phyloP scores from a whole-genome alignment of 1,140 invertebrate species.

The Asbolus verrucosus region DNA sequence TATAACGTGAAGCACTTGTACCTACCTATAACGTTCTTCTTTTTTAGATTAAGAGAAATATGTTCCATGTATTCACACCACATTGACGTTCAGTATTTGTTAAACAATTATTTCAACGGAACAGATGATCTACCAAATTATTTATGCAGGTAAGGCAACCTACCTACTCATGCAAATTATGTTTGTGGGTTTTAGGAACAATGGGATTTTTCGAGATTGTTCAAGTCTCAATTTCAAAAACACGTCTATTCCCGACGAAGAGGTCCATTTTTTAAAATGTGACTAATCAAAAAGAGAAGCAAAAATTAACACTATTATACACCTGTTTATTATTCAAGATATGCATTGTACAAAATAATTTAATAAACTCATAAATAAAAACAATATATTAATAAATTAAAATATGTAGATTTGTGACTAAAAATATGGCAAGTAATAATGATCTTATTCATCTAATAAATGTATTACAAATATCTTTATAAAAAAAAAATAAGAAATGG shows the following conservation, averaged over 20 bases:
- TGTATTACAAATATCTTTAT: constrained; percentile 9
- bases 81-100: constrained; percentile 47
- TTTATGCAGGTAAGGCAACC: constrained; percentile 52
- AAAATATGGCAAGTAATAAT: constrained; percentile 42
- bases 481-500: constrained; percentile 16
- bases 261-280: not conserved
- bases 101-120: constrained; percentile 42
- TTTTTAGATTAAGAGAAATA: constrained; percentile 53
- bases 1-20: too few species aligned
- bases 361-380: constrained; percentile 42
- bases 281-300: not conserved
- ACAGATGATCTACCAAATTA: constrained; percentile 44
- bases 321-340: not conserved
- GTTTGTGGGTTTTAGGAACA: constrained; percentile 43
- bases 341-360: constrained; percentile 28
- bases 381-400: constrained; percentile 36
- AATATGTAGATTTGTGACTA: constrained; percentile 13
- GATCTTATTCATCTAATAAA: not conserved
- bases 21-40: too few species aligned
- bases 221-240: constrained; percentile 44
- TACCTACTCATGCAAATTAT: constrained; percentile 17
- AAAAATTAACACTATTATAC: not conserved
- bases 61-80: constrained; percentile 50
- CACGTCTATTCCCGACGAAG: not conserved
- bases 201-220: constrained; percentile 54